Conservation (phyloP, 2,113 vertebrate species). For the Sardina pilchardus region DNA sequence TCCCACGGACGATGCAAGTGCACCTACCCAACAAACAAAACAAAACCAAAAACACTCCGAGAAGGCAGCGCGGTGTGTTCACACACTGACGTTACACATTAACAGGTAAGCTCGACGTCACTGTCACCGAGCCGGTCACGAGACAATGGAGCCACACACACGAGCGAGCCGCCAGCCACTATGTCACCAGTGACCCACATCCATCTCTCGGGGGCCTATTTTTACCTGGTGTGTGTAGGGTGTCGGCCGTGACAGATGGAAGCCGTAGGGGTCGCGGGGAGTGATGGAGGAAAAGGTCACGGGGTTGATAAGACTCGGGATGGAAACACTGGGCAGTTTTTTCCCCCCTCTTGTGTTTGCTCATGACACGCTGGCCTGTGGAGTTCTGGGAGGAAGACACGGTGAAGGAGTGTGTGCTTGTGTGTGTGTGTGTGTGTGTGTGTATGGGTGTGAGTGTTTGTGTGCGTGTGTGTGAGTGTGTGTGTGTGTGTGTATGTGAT, state of each 20-base stretch:
- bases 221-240: conserved; percentile 42
- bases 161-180: neutral
- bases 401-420: neutral
- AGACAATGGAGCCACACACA: neutral
- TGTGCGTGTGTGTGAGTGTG: neutral
- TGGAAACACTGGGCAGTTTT: neutral
- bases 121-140: neutral
- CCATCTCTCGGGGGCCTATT: conserved; percentile 39
- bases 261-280: conserved; percentile 31
- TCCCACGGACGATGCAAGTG: neutral
- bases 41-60: neutral
- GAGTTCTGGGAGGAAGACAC: neutral
- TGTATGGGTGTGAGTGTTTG: neutral
- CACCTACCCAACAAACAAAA: neutral
- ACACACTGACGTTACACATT: neutral
- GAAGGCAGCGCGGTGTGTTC: neutral
- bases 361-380: neutral
- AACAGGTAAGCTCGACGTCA: neutral
- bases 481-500: conserved; percentile 14
- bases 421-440: conserved; percentile 1
- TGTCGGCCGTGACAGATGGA: conserved; percentile 35
- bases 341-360: neutral
- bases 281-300: conserved; percentile 43
- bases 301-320: conserved; percentile 39
- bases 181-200: neutral